phyloP scores from a whole-genome alignment of 2,797 vertebrate species.

The Rhinogobio ventralis region DNA sequence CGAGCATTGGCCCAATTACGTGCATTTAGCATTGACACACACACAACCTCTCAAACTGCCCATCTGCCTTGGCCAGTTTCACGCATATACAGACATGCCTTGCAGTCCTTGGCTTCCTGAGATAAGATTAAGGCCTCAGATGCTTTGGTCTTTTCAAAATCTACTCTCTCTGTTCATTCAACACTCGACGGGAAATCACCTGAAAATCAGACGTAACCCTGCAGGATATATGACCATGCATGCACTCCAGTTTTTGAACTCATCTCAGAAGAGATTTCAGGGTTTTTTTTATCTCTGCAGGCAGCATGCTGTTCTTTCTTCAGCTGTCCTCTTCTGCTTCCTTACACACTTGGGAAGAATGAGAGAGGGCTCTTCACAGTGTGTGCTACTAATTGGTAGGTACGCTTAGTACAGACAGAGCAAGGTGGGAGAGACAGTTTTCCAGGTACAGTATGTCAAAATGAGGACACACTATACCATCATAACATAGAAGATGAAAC shows the following conservation, averaged over 20 bases:
- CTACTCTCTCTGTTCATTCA: not conserved
- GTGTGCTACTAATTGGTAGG: conserved; percentile 1
- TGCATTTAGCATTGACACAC: conserved; percentile 29
- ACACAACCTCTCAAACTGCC: not conserved
- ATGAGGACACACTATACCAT: not conserved
- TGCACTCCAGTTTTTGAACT: not conserved
- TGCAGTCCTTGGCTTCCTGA: not conserved
- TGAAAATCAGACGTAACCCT: too few species aligned
- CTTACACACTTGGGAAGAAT: conserved; percentile 7
- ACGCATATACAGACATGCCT: not conserved
- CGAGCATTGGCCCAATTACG: conserved; percentile 56
- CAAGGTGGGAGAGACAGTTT: not conserved
- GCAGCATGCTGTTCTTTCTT: conserved; percentile 9
- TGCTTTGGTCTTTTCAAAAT: not conserved
- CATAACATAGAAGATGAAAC: not conserved
- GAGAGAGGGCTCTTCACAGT: not conserved
- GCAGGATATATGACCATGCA: not conserved
- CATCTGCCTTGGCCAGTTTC: not conserved
- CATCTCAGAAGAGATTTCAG: not conserved
- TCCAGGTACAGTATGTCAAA: conserved; percentile 19
- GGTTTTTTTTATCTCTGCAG: not conserved
- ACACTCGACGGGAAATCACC: not conserved
- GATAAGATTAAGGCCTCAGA: not conserved
- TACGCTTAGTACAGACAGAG: conserved; percentile 10
- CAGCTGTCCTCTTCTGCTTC: conserved; percentile 18